Conservation (phyloP, 2,888 invertebrate genomes). For the Petrophora chlorosata region DNA sequence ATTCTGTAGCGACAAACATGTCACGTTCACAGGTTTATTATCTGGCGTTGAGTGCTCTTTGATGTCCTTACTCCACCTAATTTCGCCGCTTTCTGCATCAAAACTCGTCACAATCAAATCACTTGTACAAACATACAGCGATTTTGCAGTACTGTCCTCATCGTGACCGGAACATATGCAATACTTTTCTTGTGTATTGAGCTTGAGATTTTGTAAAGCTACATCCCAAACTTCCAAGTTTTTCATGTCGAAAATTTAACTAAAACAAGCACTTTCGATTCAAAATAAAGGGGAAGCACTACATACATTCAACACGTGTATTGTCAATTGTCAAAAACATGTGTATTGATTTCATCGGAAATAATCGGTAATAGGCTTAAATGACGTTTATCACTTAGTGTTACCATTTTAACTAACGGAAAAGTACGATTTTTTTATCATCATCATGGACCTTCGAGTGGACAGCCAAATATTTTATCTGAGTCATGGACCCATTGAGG, state of each 20-base stretch:
- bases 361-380: too few relatives aligned
- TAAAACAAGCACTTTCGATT: background rate
- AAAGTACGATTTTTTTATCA: too few relatives aligned
- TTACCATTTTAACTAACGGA: too few relatives aligned
- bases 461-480: too few relatives aligned
- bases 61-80: conserved; percentile 64
- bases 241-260: conserved; percentile 52
- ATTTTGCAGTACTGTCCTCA: conserved; percentile 55
- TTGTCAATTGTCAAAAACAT: too few relatives aligned
- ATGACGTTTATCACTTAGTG: too few relatives aligned
- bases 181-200: conserved; percentile 46
- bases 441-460: too few relatives aligned
- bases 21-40: conserved; percentile 73
- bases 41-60: conserved; percentile 59
- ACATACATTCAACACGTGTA: background rate
- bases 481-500: too few relatives aligned
- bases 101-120: conserved; percentile 64
- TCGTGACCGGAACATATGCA: conserved; percentile 63
- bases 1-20: conserved; percentile 63
- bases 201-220: conserved; percentile 48
- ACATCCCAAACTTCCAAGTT: conserved; percentile 70
- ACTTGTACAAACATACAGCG: conserved; percentile 66
- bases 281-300: too few relatives aligned
- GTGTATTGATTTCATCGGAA: too few relatives aligned
- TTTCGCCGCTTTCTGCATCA: conserved; percentile 51